These are phyloP conservation scores for Chloroceryle amazona DNA, from an alignment of 2,797 vertebrate species.

Conservation along the genomic window DNA sequence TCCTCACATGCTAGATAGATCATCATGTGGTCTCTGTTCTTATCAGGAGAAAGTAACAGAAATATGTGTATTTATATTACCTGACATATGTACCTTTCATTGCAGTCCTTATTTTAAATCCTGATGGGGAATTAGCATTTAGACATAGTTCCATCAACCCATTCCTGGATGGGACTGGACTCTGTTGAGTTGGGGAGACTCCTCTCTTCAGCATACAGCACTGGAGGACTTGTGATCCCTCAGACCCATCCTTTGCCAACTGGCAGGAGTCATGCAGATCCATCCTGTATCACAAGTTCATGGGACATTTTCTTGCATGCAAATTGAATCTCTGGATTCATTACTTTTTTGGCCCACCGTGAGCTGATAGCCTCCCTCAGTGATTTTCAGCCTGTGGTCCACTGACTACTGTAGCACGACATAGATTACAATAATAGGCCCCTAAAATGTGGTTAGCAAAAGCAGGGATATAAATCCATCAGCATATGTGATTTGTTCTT, in stretches of 20 bases:
- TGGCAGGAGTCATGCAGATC: not conserved
- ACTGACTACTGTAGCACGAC: not conserved
- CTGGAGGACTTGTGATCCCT: not conserved
- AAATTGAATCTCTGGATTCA: not conserved
- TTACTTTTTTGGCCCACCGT: not conserved
- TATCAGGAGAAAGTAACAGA: not conserved
- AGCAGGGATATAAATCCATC: not conserved
- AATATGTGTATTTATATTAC: not conserved
- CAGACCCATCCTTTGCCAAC: not conserved
- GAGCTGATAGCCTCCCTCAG: not conserved
- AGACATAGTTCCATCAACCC: not conserved
- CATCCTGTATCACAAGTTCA: not conserved
- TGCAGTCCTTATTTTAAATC: not conserved
- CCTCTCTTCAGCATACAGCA: not conserved
- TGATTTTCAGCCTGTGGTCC: not conserved
- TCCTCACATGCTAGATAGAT: not conserved
- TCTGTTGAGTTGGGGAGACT: not conserved
- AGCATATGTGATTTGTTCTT: not conserved
- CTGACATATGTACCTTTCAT: not conserved
- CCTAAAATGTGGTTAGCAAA: not conserved
- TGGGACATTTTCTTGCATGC: not conserved
- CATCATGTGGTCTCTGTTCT: not conserved
- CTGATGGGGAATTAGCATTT: not conserved
- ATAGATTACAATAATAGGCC: not conserved
- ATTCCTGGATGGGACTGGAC: not conserved